Percentiles rank a stretch among this genome's conserved stretches.
phyloP scores from a whole-genome alignment of 2,113 vertebrate species.

The Myiozetetes cayanensis region DNA sequence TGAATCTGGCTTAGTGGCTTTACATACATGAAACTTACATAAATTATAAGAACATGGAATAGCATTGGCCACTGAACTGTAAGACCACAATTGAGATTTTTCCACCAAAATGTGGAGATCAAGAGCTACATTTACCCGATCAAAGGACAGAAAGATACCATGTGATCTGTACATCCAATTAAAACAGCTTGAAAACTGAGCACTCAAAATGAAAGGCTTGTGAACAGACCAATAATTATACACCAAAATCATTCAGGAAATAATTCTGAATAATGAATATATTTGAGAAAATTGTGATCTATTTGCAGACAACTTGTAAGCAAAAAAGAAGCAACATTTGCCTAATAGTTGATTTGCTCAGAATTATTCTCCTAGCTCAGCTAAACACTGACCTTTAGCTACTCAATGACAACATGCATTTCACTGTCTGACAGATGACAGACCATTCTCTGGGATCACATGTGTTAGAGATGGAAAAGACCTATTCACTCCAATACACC shows the following conservation, averaged over 20 bases:
- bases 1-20: background rate
- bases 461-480: background rate
- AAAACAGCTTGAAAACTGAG: slow-evolving; percentile 27
- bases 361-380: slow-evolving; percentile 60
- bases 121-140: background rate
- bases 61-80: background rate
- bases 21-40: background rate
- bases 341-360: slow-evolving; percentile 58
- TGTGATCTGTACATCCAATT: background rate
- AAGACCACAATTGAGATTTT: background rate
- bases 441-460: background rate
- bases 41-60: background rate
- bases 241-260: slow-evolving; percentile 58
- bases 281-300: slow-evolving; percentile 64
- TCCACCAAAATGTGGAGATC: background rate
- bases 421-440: slow-evolving; percentile 18
- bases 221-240: slow-evolving; percentile 49
- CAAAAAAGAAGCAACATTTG: slow-evolving; percentile 41
- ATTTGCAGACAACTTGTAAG: slow-evolving; percentile 59
- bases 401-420: slow-evolving; percentile 37
- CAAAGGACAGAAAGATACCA: background rate
- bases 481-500: background rate
- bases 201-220: slow-evolving; percentile 31
- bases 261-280: slow-evolving; percentile 59
- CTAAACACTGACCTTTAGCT: slow-evolving; percentile 61